Evolutionary conservation across 2,888 invertebrate genomes (phyloP).

Genomic region (Cataglyphis livida): DNA sequence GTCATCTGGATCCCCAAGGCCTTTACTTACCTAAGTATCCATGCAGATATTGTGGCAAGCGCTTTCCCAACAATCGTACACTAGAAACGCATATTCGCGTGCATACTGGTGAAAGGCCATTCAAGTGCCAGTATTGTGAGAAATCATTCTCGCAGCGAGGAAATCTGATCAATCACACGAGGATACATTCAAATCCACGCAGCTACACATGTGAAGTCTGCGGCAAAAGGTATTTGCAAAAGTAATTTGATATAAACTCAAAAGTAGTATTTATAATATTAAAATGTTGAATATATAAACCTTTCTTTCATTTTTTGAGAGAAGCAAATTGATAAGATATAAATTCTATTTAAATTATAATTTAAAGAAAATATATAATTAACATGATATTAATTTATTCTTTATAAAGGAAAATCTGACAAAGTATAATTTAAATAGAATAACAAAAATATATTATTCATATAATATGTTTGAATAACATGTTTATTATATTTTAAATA

Average conservation of each 20-base stretch:
- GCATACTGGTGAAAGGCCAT: slow-evolving; percentile 88
- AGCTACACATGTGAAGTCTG: slow-evolving; percentile 83
- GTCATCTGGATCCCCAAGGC: slow-evolving; percentile 81
- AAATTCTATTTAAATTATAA: background rate
- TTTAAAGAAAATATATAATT: background rate
- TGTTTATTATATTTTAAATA: background rate
- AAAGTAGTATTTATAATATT: background rate
- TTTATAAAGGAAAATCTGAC: background rate
- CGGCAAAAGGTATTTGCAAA: slow-evolving; percentile 74
- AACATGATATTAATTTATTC: background rate
- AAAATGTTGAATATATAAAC: background rate
- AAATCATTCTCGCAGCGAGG: slow-evolving; percentile 86
- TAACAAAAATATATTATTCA: background rate
- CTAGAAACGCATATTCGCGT: slow-evolving; percentile 88
- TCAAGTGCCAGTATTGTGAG: slow-evolving; percentile 87
- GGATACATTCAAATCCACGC: slow-evolving; percentile 83
- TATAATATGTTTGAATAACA: background rate
- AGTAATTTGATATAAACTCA: background rate
- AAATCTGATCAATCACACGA: slow-evolving; percentile 81
- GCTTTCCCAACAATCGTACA: slow-evolving; percentile 88
- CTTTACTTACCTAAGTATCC: slow-evolving; percentile 86
- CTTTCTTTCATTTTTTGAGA: background rate
- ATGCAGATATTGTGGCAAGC: slow-evolving; percentile 87
- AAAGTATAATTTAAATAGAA: background rate
- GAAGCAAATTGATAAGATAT: background rate